phyloP scores from a whole-genome alignment of 1,140 invertebrate genomes.

The Asobara japonica region DNA sequence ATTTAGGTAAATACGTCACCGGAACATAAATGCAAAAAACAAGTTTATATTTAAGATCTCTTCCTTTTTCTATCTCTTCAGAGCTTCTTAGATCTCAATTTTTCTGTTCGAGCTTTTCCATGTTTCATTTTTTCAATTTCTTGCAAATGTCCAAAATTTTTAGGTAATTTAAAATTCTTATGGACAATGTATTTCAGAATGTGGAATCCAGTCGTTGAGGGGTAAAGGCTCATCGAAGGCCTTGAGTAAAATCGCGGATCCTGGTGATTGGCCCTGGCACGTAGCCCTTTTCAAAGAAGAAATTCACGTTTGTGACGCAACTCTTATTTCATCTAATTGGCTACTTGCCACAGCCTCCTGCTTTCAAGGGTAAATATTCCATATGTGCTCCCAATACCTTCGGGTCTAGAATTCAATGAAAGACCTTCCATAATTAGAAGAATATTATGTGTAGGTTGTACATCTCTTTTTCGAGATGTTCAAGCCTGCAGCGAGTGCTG shows the following conservation, averaged over 20 bases:
- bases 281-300: constrained; percentile 84
- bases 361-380: constrained; percentile 79
- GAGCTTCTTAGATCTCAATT: too few relatives aligned
- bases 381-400: too few relatives aligned
- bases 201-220: constrained; percentile 76
- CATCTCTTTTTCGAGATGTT: too few relatives aligned
- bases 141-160: too few relatives aligned
- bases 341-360: constrained; percentile 88
- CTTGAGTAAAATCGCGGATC: constrained; percentile 75
- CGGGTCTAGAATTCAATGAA: too few relatives aligned
- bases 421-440: neutral
- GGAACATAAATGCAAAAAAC: too few relatives aligned
- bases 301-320: constrained; percentile 88
- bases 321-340: constrained; percentile 82
- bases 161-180: too few relatives aligned
- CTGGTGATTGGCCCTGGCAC: constrained; percentile 92
- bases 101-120: too few relatives aligned
- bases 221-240: constrained; percentile 63
- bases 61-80: too few relatives aligned
- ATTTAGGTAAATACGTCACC: constrained; percentile 72
- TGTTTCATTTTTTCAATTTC: constrained; percentile 26
- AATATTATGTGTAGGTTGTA: too few relatives aligned
- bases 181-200: constrained; percentile 73
- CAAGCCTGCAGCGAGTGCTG: too few relatives aligned
- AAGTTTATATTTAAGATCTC: too few relatives aligned